Evolutionary conservation across 2,113 vertebrate genomes (phyloP).

Genomic region (Hemiprocne comata): DNA sequence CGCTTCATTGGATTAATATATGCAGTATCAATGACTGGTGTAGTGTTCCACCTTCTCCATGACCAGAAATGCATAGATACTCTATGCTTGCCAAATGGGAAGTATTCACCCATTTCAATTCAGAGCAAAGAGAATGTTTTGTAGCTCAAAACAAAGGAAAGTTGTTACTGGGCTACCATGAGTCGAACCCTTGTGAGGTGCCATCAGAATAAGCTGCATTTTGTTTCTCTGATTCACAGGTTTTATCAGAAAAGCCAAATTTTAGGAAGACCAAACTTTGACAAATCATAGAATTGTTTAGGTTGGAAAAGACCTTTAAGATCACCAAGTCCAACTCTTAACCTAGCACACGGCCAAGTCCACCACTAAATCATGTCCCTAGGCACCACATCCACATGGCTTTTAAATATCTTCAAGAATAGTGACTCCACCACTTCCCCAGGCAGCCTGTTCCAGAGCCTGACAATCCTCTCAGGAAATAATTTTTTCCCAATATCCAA

Average conservation of each 20-base stretch:
- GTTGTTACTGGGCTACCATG: neutral
- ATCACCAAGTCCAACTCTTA: too few species aligned
- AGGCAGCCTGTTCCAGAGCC: too few species aligned
- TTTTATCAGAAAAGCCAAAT: neutral
- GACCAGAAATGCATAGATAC: neutral
- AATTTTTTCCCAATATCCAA: too few species aligned
- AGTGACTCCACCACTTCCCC: too few species aligned
- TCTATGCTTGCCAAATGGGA: neutral
- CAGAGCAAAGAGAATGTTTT: neutral
- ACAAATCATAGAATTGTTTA: neutral
- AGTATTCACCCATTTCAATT: neutral
- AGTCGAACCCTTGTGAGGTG: neutral
- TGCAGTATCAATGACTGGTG: neutral
- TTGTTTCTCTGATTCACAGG: neutral
- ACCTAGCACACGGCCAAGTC: too few species aligned
- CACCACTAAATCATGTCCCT: too few species aligned
- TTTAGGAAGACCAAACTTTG: neutral
- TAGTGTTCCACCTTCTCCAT: neutral
- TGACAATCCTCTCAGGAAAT: too few species aligned
- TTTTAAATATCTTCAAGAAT: too few species aligned
- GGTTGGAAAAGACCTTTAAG: too few species aligned
- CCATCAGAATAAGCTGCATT: neutral
- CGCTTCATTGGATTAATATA: neutral
- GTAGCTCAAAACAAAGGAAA: neutral
- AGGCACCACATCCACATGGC: too few species aligned